Base-by-base conservation (phyloP, 1,140 invertebrate genomes). In the Brachionus manjavacas region DNA sequence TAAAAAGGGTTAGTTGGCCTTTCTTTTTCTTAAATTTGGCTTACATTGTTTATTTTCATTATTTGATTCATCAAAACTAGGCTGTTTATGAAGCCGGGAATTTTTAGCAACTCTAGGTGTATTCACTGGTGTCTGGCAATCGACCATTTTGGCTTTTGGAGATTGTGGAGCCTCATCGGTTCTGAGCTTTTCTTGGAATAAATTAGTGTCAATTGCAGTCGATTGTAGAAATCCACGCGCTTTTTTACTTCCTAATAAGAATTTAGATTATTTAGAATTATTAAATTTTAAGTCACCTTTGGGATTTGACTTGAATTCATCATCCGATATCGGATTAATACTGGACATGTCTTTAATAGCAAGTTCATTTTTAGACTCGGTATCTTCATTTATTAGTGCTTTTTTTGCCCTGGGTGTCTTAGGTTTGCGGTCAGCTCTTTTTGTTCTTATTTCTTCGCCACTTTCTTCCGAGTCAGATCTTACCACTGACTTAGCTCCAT, bases 31-130 rank as follows among this genome's bases (percentile, higher is more conserved):
- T 72, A 72, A 20, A 72, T 39, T 72, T 16, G 68, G 68, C 68
- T 72, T 72, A 72, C 68, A 72, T 72, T 72, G 68, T 72, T 72
- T 72, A 72, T 72, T 72, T 72, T 72, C 68, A 43, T 39, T 16
- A 72, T 35, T 72, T 4, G 16, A 3, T 41, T 72, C 68, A 16
- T 72, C 68, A 43, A n/a, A 41, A 41, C 68, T 43, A 8, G 28
- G 35, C 39, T 41, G 68, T 20, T 31, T 72, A 8, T 41, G 12
- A 20, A 72, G 9, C 39, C 68, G 68, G 41, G 68, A 20, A 20
- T 16, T 23, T 60, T 23, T 72, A 3, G 25, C 11, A 8, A 23
- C 23, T 39, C 25, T 68, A 3, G 66, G 11, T 41, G 68, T 20
- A 41, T 41, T 72, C 2, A 41, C 14, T 16, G 68, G 31, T 16